phyloP scores from a whole-genome alignment of 2,797 vertebrate genomes.

The Uromys caudimaculatus region DNA sequence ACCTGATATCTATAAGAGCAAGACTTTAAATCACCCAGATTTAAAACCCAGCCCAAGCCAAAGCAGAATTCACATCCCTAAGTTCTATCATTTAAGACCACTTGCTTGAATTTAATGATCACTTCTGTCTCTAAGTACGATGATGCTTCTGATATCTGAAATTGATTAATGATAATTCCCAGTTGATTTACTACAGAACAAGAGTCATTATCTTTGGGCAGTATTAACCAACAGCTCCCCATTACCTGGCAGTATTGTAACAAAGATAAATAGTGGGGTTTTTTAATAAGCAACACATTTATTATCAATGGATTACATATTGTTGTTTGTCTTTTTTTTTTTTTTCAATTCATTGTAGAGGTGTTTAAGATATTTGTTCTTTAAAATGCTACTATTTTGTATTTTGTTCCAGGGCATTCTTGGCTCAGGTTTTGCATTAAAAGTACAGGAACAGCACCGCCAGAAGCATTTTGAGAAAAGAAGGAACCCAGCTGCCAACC shows the following conservation, averaged over 20 bases:
- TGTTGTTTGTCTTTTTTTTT: not conserved
- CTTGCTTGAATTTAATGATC: not conserved
- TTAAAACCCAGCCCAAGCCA: slow-evolving; percentile 4
- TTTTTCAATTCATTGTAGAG: not conserved
- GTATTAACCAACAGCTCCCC: not conserved
- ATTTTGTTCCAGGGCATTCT: slow-evolving; percentile 94
- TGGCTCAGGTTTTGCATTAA: slow-evolving; percentile 97
- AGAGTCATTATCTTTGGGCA: not conserved
- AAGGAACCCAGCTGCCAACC: slow-evolving; percentile 97
- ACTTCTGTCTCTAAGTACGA: slow-evolving; percentile 16
- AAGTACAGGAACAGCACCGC: slow-evolving; percentile 98
- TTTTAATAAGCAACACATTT: not conserved
- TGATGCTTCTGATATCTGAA: not conserved
- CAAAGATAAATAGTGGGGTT: not conserved
- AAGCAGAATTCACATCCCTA: not conserved
- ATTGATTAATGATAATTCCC: not conserved
- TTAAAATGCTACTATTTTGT: slow-evolving; percentile 51
- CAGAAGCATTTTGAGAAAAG: slow-evolving; percentile 99
- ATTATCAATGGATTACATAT: not conserved
- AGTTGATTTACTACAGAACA: not conserved
- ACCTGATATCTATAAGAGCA: not conserved
- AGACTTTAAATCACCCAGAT: not conserved
- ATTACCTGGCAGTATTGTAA: not conserved
- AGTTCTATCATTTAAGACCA: not conserved
- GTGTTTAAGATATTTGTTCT: slow-evolving; percentile 31